Conservation (phyloP, 2,113 vertebrate species). For the Colinus virginianus region DNA sequence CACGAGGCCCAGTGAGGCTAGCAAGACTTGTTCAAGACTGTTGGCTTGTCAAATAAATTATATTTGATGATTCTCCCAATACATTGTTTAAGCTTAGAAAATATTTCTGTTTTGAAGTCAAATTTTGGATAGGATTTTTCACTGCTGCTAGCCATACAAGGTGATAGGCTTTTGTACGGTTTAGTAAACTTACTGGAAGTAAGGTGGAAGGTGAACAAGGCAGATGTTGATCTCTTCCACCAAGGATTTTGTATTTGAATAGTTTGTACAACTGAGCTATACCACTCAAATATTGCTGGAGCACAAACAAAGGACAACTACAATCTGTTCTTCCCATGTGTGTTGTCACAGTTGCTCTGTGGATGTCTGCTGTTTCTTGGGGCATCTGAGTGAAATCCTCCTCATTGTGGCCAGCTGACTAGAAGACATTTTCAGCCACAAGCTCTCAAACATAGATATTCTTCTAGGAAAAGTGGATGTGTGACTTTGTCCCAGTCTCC, state of each 20-base stretch:
- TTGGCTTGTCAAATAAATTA: too few species aligned
- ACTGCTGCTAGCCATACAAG: neutral
- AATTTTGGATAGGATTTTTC: neutral
- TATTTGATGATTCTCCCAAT: neutral
- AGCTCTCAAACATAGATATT: neutral
- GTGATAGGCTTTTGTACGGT: neutral
- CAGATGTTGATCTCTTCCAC: neutral
- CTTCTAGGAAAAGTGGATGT: neutral
- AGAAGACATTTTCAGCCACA: neutral
- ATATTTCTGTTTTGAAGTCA: neutral
- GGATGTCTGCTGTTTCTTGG: neutral
- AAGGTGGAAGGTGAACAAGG: neutral
- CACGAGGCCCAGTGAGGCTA: neutral
- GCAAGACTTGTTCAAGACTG: neutral
- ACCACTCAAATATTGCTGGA: neutral
- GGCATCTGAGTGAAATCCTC: neutral
- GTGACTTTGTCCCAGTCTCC: neutral
- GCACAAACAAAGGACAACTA: neutral
- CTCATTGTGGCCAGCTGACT: neutral
- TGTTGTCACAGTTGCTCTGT: neutral
- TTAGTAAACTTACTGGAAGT: neutral
- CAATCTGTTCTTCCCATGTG: neutral
- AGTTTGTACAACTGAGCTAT: neutral
- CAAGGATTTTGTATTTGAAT: neutral
- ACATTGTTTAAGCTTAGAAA: neutral